These are phyloP conservation scores for Calosoma granatense DNA, from an alignment of 1,140 invertebrate species.

Conservation along the genomic window DNA sequence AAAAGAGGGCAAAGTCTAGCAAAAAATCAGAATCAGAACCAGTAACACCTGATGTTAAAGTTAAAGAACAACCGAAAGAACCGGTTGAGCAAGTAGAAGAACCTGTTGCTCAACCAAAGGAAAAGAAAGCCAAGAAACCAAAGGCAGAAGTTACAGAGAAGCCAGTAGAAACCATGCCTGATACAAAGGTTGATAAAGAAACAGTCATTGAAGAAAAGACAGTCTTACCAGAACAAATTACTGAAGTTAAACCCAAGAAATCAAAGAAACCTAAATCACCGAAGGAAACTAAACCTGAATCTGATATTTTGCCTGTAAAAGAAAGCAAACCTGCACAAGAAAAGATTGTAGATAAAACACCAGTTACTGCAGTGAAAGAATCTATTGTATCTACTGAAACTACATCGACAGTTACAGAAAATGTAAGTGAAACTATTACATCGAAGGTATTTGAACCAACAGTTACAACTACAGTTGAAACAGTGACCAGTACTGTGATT, in stretches of 20 bases:
- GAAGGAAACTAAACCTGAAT: background rate
- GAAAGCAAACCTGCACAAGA: background rate
- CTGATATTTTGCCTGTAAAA: slow-evolving; percentile 2
- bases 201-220: slow-evolving; percentile 10
- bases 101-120: slow-evolving; percentile 2
- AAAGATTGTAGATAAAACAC: background rate
- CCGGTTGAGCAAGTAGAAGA: background rate
- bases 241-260: background rate
- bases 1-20: background rate
- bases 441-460: slow-evolving; percentile 14
- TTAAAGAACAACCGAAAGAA: background rate
- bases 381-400: background rate
- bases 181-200: background rate
- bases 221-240: background rate
- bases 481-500: slow-evolving; percentile 15
- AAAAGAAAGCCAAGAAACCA: background rate
- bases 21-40: slow-evolving; percentile 6
- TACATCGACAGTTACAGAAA: slow-evolving; percentile 11
- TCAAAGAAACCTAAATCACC: background rate
- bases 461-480: slow-evolving; percentile 18
- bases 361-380: background rate
- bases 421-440: slow-evolving; percentile 14
- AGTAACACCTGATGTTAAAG: slow-evolving; percentile 4
- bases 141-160: background rate
- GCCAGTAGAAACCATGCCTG: background rate